Percentiles rank a stretch among this genome's conserved stretches.
These are phyloP conservation scores for Mnemiopsis leidyi DNA, from an alignment of 37 sponge, comb jelly and placozoan species.

Conservation along the genomic window DNA sequence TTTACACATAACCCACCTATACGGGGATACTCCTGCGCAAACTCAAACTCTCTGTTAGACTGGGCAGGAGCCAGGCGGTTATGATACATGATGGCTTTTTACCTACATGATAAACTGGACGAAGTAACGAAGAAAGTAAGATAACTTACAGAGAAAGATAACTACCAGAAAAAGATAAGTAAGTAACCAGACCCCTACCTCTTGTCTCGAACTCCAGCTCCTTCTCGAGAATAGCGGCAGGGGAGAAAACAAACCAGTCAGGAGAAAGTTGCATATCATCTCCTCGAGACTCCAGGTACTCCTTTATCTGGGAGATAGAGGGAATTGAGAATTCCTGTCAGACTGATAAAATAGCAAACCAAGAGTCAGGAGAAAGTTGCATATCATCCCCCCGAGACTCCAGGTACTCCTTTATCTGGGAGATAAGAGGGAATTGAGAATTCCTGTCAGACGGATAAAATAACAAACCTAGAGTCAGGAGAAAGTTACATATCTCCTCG, in stretches of 20 bases:
- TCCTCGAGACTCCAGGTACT: conserved; percentile 14
- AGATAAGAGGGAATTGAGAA: background rate
- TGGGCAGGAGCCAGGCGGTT: too few species aligned
- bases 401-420: conserved; percentile 38
- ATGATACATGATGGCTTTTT: too few species aligned
- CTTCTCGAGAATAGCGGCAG: conserved; percentile 41
- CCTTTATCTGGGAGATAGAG: background rate
- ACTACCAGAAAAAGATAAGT: too few species aligned
- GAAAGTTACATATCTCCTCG: background rate
- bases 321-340: too few species aligned
- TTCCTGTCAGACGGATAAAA: conserved; percentile 16
- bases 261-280: conserved; percentile 4
- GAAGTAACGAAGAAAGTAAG: too few species aligned
- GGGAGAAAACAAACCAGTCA: conserved; percentile 58
- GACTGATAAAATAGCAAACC: conserved; percentile 25
- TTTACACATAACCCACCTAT: too few species aligned
- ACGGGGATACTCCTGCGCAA: too few species aligned
- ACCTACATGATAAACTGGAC: too few species aligned
- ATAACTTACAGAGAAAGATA: too few species aligned
- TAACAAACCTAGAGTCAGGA: conserved; percentile 43
- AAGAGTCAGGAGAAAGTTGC: conserved; percentile 40
- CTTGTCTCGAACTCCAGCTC: conserved; percentile 29
- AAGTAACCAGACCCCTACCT: background rate
- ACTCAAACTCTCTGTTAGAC: too few species aligned
- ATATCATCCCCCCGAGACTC: background rate